These are phyloP conservation scores for Myxocyprinus asiaticus DNA, from an alignment of 2,113 vertebrate species.

Conservation along the genomic window DNA sequence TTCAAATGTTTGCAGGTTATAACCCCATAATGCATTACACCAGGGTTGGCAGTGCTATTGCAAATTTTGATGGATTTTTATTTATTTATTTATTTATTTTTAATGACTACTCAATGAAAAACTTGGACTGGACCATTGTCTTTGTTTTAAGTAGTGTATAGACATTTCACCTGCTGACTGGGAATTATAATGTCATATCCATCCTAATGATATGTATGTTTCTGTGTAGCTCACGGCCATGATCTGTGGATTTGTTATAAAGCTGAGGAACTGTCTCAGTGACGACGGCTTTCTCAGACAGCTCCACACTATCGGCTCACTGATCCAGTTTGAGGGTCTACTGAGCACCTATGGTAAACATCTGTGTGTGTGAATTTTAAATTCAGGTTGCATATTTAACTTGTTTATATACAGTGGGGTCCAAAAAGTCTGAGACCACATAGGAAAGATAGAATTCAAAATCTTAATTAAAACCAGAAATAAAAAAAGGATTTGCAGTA, in stretches of 20 bases:
- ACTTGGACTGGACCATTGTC: no score
- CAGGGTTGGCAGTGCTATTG: no score
- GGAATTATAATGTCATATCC: background rate
- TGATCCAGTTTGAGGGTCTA: conserved; percentile 94
- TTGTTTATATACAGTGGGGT: background rate
- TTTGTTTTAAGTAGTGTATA: background rate
- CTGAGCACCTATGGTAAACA: conserved; percentile 93
- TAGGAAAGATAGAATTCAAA: no score
- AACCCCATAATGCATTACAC: no score
- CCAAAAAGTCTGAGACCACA: no score
- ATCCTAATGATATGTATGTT: conserved; percentile 27
- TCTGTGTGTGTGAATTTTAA: background rate
- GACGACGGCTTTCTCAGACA: conserved; percentile 93
- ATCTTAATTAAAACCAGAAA: no score
- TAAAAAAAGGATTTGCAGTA: no score
- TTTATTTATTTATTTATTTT: no score
- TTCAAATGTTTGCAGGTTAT: no score
- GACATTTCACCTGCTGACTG: background rate
- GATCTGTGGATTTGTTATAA: conserved; percentile 94
- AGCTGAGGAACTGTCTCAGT: conserved; percentile 90
- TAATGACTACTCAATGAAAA: no score
- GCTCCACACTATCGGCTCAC: conserved; percentile 93
- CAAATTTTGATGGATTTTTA: no score
- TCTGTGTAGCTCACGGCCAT: conserved; percentile 86
- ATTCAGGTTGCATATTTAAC: background rate